Percentiles rank a stretch among this genome's conserved stretches.
These are phyloP conservation scores for Myiotriccus ornatus DNA, from an alignment of 2,797 vertebrate genomes.

Conservation along the genomic window DNA sequence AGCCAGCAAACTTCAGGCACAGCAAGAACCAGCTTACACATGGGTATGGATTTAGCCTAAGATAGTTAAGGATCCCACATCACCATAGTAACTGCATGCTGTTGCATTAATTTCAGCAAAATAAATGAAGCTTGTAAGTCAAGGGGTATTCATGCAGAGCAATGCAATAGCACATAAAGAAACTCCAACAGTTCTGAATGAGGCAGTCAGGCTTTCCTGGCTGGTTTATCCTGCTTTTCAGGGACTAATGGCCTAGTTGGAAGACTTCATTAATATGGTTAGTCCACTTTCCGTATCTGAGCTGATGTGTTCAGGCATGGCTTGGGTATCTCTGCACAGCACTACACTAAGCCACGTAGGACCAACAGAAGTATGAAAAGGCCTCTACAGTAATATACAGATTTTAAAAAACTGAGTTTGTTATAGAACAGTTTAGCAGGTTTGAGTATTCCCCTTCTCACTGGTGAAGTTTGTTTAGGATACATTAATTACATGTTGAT, in stretches of 20 bases:
- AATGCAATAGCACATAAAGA: background rate
- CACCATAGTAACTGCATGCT: slow-evolving; percentile 36
- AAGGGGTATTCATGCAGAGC: background rate
- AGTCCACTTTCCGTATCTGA: background rate
- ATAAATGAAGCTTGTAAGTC: slow-evolving; percentile 24
- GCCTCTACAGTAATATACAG: background rate
- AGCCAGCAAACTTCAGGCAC: background rate
- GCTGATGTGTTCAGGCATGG: background rate
- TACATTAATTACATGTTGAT: background rate
- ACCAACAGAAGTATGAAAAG: background rate
- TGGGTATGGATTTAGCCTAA: background rate
- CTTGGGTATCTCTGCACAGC: background rate
- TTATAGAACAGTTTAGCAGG: background rate
- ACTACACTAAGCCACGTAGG: background rate
- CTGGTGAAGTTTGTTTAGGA: background rate
- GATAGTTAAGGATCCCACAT: background rate
- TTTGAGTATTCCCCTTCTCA: background rate
- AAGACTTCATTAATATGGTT: background rate
- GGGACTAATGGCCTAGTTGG: background rate
- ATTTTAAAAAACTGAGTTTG: background rate
- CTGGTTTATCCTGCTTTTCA: background rate
- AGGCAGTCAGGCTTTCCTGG: background rate
- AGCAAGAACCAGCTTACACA: background rate
- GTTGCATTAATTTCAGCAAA: slow-evolving; percentile 25
- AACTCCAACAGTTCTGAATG: background rate